phyloP scores from a whole-genome alignment of 2,888 invertebrate genomes.

The Malthinus seriepunctatus region DNA sequence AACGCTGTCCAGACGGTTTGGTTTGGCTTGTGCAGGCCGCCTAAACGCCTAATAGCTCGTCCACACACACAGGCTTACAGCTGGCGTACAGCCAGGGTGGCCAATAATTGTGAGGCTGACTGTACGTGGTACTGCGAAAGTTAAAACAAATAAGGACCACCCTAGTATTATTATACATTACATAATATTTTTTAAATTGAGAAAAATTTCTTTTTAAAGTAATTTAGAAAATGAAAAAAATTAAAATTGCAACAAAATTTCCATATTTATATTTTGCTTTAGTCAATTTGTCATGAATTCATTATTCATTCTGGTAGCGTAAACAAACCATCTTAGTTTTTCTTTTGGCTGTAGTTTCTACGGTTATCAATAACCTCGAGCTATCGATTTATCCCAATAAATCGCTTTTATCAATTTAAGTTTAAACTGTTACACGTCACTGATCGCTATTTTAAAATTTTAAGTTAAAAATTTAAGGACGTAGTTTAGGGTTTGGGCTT shows the following conservation, averaged over 20 bases:
- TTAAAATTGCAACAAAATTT: conserved; percentile 33
- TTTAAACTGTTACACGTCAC: conserved; percentile 37
- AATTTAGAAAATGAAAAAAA: conserved; percentile 1
- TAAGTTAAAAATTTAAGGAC: neutral
- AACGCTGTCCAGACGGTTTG: too few species aligned
- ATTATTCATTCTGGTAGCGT: conserved; percentile 45
- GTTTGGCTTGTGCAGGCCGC: too few species aligned
- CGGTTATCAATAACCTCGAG: conserved; percentile 47
- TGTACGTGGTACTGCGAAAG: too few species aligned
- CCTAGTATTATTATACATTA: too few species aligned
- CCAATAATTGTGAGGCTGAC: too few species aligned
- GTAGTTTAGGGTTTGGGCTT: too few species aligned
- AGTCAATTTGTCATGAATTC: conserved; percentile 47
- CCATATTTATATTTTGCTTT: conserved; percentile 40
- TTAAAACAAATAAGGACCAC: too few species aligned
- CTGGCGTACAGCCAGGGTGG: too few species aligned
- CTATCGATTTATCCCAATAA: conserved; percentile 44
- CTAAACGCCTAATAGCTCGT: too few species aligned
- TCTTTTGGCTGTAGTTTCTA: conserved; percentile 44
- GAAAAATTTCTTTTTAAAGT: neutral
- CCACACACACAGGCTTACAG: too few species aligned
- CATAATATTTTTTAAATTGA: too few species aligned
- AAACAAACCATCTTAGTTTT: conserved; percentile 47
- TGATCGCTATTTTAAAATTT: conserved; percentile 16
- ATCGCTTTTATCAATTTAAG: conserved; percentile 44